Evolutionary conservation across 2,113 vertebrate genomes (phyloP).

Genomic region (Trochalopteron elliotii): DNA sequence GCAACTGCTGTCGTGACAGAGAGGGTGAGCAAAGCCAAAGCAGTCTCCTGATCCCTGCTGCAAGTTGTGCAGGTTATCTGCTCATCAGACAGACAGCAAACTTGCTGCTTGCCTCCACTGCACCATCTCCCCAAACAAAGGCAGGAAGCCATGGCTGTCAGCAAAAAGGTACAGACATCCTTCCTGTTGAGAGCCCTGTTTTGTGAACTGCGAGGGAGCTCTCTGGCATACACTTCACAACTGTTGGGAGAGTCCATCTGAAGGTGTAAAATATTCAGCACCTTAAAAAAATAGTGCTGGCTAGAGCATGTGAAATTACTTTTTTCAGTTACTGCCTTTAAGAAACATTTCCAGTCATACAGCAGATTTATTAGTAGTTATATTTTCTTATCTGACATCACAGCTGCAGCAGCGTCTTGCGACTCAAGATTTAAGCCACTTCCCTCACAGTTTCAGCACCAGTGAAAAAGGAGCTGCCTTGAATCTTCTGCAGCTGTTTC

Average conservation of each 20-base stretch:
- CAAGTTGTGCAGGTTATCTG: neutral
- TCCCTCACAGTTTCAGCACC: slow-evolving; percentile 7
- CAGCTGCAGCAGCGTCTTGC: neutral
- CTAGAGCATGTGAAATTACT: neutral
- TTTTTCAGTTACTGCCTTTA: neutral
- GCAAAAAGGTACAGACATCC: slow-evolving; percentile 20
- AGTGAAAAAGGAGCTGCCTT: neutral
- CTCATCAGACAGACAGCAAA: neutral
- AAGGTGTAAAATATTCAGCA: neutral
- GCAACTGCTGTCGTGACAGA: neutral
- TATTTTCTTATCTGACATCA: neutral
- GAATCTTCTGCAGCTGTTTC: slow-evolving; percentile 23
- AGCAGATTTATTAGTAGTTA: neutral
- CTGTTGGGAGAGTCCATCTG: neutral
- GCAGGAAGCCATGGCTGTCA: slow-evolving; percentile 60
- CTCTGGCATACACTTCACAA: neutral
- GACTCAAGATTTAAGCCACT: neutral
- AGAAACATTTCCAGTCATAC: neutral
- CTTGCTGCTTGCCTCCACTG: slow-evolving; percentile 54
- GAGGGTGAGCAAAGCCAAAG: neutral
- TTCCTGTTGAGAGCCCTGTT: neutral
- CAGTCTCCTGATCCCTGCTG: neutral
- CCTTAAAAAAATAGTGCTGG: neutral
- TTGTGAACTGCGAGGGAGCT: neutral
- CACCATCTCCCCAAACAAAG: slow-evolving; percentile 72